Evolutionary conservation across 2,113 vertebrate species (phyloP).

Genomic region (Trematomus loennbergii): DNA sequence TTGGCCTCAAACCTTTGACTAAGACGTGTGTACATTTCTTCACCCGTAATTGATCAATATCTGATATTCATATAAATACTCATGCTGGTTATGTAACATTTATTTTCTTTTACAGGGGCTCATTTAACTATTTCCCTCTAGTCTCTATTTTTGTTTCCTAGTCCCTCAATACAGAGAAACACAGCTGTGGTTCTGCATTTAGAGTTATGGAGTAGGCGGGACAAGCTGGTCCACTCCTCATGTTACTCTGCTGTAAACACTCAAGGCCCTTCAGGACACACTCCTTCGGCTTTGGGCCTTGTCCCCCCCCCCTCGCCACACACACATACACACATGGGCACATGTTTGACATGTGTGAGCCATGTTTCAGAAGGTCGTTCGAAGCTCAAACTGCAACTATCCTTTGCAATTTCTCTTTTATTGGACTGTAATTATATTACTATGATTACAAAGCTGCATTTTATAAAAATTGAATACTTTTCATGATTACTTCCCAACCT

Average conservation of each 20-base stretch:
- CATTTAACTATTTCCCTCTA: neutral
- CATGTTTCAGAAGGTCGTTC: slow-evolving; percentile 8
- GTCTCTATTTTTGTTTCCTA: neutral
- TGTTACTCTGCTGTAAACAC: slow-evolving; percentile 74
- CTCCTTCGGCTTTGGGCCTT: slow-evolving; percentile 21
- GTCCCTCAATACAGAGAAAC: slow-evolving; percentile 36
- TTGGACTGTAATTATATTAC: neutral
- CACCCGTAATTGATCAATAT: slow-evolving; percentile 33
- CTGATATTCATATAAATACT: neutral
- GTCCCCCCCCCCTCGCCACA: neutral
- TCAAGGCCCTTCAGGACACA: slow-evolving; percentile 50
- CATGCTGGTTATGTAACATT: neutral
- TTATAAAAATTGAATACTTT: neutral
- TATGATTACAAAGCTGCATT: neutral
- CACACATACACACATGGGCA: slow-evolving; percentile 14
- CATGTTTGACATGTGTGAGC: slow-evolving; percentile 40
- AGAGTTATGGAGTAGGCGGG: slow-evolving; percentile 67
- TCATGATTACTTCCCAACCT: neutral
- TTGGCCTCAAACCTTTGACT: slow-evolving; percentile 55
- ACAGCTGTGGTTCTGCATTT: slow-evolving; percentile 76
- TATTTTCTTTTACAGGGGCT: neutral
- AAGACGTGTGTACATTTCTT: slow-evolving; percentile 39
- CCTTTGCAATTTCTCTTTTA: neutral
- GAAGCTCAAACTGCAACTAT: slow-evolving; percentile 3
- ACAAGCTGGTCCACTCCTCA: slow-evolving; percentile 62